Evolutionary conservation across 2,797 vertebrate genomes (phyloP), one percentile per base, ranked within the genome.

Genomic region (Neosilurus mollespiculum): DNA sequence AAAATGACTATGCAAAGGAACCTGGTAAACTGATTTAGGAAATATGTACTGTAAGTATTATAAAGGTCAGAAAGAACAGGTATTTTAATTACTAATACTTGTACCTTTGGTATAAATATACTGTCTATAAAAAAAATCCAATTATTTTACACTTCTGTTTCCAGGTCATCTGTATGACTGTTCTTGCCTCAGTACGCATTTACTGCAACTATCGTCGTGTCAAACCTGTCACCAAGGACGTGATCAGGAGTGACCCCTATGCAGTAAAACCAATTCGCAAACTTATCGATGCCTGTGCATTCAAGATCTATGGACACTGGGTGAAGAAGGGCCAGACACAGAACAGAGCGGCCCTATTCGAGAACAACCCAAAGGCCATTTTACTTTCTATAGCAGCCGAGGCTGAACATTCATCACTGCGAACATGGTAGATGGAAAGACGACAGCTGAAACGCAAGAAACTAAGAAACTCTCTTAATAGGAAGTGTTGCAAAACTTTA

Each of bases 321-420:
- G 98, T 99, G 83, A 99, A 99, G 94, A 99, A 99, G 84, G 98
- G 98, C 20, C 97, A 98, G 88, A 94, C 96, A 0, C 98, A 99
- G 94, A 98, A 99, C 94, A 94, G 98, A 88, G 98, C 98, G 0
- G 98, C 97, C 14, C 95, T 99, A 84, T 99, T 99, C 0, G 98
- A 99, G 94, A 99, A 99, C 95, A 98, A 96, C 18, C 96, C 98
- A 73, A 99, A 99, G 88, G 94, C 96, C 11, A 93, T 98, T 87
- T 91, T 99, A 89, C 92, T 99, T 78, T 96, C 96, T 1, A 86
- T 98, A 53, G 90, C 90, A 0, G 88, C 95, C 0, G 97, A 97
- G 84, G 91, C 92, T 0, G 94, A 92, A 0, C 91, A 94, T 11
- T 86, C 91, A 0, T 20, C 73, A 0, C 88, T 92, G 0, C 88